Evolutionary conservation across 2,888 invertebrate genomes (phyloP), one percentile per base, ranked within the genome.

Genomic region (Fissipunctia ypsillon): DNA sequence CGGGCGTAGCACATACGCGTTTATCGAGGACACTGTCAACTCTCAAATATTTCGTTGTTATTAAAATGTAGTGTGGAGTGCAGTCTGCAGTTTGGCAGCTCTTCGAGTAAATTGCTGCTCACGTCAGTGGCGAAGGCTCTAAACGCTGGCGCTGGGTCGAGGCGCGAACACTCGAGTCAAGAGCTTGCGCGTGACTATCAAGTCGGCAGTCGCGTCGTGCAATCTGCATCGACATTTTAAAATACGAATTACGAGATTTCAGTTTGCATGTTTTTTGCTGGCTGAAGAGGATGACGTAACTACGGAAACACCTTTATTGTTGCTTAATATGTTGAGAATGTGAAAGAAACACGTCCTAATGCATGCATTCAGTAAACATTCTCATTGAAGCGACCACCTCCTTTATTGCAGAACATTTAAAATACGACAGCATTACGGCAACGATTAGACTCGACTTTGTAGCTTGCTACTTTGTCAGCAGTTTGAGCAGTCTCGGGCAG

Each of bases 161-260:
- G 79, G 85, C 88, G 88, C 87, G 90, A 88, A 78, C 90, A 84
- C 92, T 93, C 86, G 83, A 93, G 85, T 94, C 88, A 89, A 95
- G 95, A 85, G 92, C 78, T 84, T 80, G 92, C 91, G 93, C 95
- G 95, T 95, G 95, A 94, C 94, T 93, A 91, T 91, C 91, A 92
- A 86, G 88, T n/a, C n/a, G n/a, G n/a, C n/a, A n/a, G n/a, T 88
- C 87, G 73, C 87, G 76, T 85, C 86, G 79, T 88, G 88, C 83
- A 85, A 88, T 90, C 87, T 83, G 80, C 81, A 86, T 84, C 76
- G 77, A 83, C 78, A 69, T 80, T 86, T 83, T 76, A 77, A 83
- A 81, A 81, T 74, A 63, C 70, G 71, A 82, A 80, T 77, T 73
- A 69, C 70, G 65, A 65, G 35, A 72, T 48, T 74, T 65, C 31